Evolutionary conservation across 2,113 vertebrate genomes (phyloP).

Genomic region (Chionomys nivalis): DNA sequence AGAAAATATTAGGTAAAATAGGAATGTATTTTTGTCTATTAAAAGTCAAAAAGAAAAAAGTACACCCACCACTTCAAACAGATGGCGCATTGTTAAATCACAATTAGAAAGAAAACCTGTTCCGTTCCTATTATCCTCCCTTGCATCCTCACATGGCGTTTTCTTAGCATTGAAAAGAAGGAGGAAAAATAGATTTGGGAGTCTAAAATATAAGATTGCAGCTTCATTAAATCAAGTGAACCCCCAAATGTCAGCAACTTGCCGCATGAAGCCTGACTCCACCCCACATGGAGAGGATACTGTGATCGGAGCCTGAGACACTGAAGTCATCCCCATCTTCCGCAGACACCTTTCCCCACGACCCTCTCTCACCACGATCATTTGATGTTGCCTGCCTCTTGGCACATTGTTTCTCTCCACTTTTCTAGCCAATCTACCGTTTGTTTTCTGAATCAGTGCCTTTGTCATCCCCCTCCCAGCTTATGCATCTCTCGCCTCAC

Average conservation of each 20-base stretch:
- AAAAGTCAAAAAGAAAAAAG: not conserved
- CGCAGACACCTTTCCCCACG: too few relatives aligned
- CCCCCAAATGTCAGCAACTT: not conserved
- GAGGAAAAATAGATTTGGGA: not conserved
- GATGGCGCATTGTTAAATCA: slow-evolving; percentile 48
- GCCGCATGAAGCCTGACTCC: not conserved
- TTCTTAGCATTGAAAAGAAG: not conserved
- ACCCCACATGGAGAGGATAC: not conserved
- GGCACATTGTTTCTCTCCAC: not conserved
- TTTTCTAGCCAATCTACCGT: not conserved
- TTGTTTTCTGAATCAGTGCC: not conserved
- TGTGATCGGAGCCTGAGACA: not conserved
- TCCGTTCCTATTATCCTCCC: not conserved
- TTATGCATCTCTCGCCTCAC: not conserved
- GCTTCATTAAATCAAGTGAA: not conserved
- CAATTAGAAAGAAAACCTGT: slow-evolving; percentile 31
- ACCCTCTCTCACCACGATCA: not conserved
- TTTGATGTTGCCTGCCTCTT: not conserved
- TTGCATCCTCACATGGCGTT: not conserved
- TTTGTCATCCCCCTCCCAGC: not conserved
- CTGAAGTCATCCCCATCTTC: not conserved
- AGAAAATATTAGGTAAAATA: slow-evolving; percentile 46
- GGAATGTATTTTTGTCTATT: slow-evolving; percentile 4
- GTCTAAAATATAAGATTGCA: not conserved
- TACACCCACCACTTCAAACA: slow-evolving; percentile 9